Base-by-base conservation (phyloP, 1,140 invertebrate species). In the Meloidogyne floridensis region DNA sequence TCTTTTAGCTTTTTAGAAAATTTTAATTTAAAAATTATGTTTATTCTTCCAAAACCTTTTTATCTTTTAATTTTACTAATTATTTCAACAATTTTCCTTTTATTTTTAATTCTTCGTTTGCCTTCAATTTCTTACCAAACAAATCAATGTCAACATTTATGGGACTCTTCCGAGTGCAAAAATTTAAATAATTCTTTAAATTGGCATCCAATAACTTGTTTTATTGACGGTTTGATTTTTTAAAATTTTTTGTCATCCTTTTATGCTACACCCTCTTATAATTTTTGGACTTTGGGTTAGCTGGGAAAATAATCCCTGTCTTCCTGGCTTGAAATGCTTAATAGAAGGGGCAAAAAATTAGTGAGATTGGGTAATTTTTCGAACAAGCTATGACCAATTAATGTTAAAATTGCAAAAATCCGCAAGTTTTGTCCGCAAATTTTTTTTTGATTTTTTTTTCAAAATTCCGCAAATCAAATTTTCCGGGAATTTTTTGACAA, bases 91-190 rank as follows among this genome's bases (percentile, higher is more conserved):
- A 65, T 65, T n/a, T 65, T 65, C 15, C 6, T 65, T n/a, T 65
- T 65, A 65, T 65, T 65, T 18, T 65, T 65, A 65, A 65, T 11
- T 6, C 13, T 65, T 65, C 59, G 59, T 7, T 65, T 65, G 15
- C 59, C 59, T 65, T 65, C 59, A 65, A 65, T 65, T 65, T n/a
- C 59, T 65, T n/a, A 65, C n/a, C 59, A 65, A 65, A 65, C 10
- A 7, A 65, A 65, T n/a, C 2, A 65, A n/a, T n/a, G 2, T 65
- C 15, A 65, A 65, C 15, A 65, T 65, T 65, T 65, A 18, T 65
- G 59, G 59, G n/a, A 15, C n/a, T 18, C 15, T 65, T n/a, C 15
- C 15, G 5, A n/a, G 6, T n/a, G n/a, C 5, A 65, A 6, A n/a
- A 11, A 15, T 65, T 65, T n/a, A 65, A 65, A 65, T 6, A 65